These are phyloP conservation scores for Tetragonula clypearis DNA, from an alignment of 1,140 invertebrate species.

Conservation along the genomic window DNA sequence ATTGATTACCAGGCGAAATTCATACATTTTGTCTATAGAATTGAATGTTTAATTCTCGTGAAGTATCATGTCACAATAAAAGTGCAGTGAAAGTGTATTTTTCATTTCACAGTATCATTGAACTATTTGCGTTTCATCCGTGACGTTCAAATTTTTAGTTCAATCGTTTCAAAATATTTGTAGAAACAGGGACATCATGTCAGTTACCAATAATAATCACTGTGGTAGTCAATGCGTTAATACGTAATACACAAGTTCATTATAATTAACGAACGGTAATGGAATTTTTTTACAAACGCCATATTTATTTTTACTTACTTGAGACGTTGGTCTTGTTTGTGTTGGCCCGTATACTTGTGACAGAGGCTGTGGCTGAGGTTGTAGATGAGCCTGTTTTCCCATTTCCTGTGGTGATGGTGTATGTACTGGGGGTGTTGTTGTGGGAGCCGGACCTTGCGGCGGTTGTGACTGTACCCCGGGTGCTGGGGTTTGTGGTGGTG, in stretches of 20 bases:
- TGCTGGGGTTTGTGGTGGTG: constrained; percentile 70
- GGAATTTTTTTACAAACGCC: not conserved
- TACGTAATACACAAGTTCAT: not conserved
- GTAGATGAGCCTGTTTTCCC: constrained; percentile 78
- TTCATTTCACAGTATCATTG: too few species aligned
- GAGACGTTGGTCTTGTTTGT: constrained; percentile 67
- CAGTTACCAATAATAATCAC: too few species aligned
- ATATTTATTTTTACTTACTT: constrained; percentile 55
- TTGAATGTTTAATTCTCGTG: too few species aligned
- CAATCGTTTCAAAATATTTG: too few species aligned
- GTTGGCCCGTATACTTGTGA: constrained; percentile 71
- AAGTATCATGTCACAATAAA: too few species aligned
- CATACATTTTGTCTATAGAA: too few species aligned
- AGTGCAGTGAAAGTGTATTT: too few species aligned
- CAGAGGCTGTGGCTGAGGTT: constrained; percentile 69
- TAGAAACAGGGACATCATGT: too few species aligned
- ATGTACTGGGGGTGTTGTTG: constrained; percentile 75
- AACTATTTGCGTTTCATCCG: too few species aligned
- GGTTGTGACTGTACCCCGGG: constrained; percentile 75
- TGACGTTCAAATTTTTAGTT: too few species aligned
- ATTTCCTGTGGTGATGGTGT: constrained; percentile 76
- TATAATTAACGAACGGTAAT: not conserved
- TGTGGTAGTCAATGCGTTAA: not conserved
- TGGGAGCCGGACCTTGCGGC: constrained; percentile 73
- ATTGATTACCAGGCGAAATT: too few species aligned